Evolutionary conservation across 2,888 invertebrate genomes (phyloP), one percentile per base, ranked within the genome.

Genomic region (Leucophora obtusa): DNA sequence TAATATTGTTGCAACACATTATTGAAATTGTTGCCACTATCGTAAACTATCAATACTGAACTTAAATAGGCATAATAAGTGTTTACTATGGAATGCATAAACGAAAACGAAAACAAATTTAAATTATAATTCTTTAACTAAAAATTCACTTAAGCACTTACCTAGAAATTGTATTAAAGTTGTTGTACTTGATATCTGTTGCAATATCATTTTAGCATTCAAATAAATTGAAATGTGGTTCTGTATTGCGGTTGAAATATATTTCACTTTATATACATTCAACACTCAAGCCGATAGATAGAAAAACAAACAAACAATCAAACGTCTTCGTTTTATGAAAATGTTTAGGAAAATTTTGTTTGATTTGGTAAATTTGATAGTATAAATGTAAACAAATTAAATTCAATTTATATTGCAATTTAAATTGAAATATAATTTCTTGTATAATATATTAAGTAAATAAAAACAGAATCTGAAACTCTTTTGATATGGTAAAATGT

Each of bases 41-140:
- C 85, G 68, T 88, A 85, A 3, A 89, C 85, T 78, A 89, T 86
- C 59, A 89, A 83, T 15, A 89, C 84, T 24, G 89, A 87, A 47
- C 84, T 85, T 53, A 89, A 84, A 35, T 83, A 74, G 9, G 83
- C 82, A 83, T 87, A 89, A 82, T 89, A 87, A 75, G 83, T 85
- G 28, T 83, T 79, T 11, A 89, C 89, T 89, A 60, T 14, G 70
- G 7, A 53, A 17, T 28, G 15, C 43, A 24, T 47, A 66, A 51
- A 21, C 60, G 9, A 10, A n/a, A n/a, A n/a, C n/a, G n/a, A n/a
- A n/a, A 62, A 56, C 28, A n/a, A 63, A 38, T 38, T 38, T 11
- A 38, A 11, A 38, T 28, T 28, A 28, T 38, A 14, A 11, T 38
- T 38, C 7, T 28, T 7, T 28, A 28, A 28, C 4, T 28, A 7